Conservation (phyloP, 2,888 invertebrate species). For the Dyspetes luteomarginatus region DNA sequence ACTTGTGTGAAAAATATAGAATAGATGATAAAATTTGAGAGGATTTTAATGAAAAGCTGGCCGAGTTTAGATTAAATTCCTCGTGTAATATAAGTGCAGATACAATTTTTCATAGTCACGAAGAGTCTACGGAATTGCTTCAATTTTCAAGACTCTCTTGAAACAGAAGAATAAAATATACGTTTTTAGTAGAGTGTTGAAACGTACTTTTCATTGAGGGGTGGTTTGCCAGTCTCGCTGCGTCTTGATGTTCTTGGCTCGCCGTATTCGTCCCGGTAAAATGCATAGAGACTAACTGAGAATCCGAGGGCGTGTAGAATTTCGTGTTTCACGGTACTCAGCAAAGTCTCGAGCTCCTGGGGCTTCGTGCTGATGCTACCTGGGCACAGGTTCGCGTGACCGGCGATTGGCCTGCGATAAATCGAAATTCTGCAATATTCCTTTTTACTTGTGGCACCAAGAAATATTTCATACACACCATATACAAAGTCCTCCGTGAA, state of each 20-base stretch:
- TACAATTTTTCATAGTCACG: neutral
- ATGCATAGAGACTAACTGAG: slow-evolving; percentile 98
- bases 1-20: too few relatives aligned
- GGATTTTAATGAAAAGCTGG: neutral
- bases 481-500: neutral
- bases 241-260: slow-evolving; percentile 92
- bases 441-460: slow-evolving; percentile 39
- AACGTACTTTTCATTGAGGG: slow-evolving; percentile 93
- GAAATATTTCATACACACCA: slow-evolving; percentile 11
- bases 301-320: slow-evolving; percentile 99
- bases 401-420: slow-evolving; percentile 94
- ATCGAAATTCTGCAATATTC: slow-evolving; percentile 64
- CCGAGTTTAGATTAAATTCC: too few relatives aligned
- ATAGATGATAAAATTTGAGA: too few relatives aligned
- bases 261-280: slow-evolving; percentile 96
- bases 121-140: neutral
- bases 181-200: slow-evolving; percentile 5
- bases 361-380: slow-evolving; percentile 95
- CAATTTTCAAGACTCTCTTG: neutral
- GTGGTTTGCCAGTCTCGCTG: slow-evolving; percentile 94
- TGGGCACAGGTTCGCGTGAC: slow-evolving; percentile 99
- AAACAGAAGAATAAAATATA: neutral
- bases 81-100: neutral
- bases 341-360: slow-evolving; percentile 94
- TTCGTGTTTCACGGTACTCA: slow-evolving; percentile 99